phyloP scores from a whole-genome alignment of 1,140 invertebrate species.

The Sycophaga agraensis region DNA sequence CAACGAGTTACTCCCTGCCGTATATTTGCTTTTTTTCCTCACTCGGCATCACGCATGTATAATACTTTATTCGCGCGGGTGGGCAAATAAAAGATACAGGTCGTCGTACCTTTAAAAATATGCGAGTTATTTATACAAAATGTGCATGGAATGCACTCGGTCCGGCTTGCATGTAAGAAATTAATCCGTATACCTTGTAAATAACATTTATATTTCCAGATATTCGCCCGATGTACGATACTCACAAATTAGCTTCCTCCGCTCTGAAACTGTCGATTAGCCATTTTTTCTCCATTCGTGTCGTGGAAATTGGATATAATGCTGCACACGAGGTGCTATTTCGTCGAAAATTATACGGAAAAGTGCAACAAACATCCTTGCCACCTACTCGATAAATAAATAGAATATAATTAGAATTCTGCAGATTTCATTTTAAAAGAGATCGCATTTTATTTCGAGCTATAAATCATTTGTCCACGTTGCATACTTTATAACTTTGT shows the following conservation, averaged over 20 bases:
- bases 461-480: too few species aligned
- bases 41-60: too few species aligned
- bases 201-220: conserved; percentile 28
- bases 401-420: too few species aligned
- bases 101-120: conserved; percentile 20
- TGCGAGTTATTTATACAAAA: conserved; percentile 26
- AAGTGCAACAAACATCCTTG: background rate
- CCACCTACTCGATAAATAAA: background rate
- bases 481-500: too few species aligned
- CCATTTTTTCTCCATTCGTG: background rate
- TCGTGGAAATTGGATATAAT: background rate
- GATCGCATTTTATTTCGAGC: too few species aligned
- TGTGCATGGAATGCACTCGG: conserved; percentile 16
- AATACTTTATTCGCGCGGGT: too few species aligned
- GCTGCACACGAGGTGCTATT: background rate
- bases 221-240: conserved; percentile 18
- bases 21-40: too few species aligned
- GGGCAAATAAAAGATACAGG: too few species aligned
- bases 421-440: too few species aligned
- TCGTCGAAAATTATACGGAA: background rate
- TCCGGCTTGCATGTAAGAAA: conserved; percentile 16
- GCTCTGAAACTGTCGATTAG: conserved; percentile 19
- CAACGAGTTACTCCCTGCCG: too few species aligned
- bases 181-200: conserved; percentile 26
- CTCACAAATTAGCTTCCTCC: conserved; percentile 19